Evolutionary conservation across 2,113 vertebrate species (phyloP).

Genomic region (Mormoops blainvillei): DNA sequence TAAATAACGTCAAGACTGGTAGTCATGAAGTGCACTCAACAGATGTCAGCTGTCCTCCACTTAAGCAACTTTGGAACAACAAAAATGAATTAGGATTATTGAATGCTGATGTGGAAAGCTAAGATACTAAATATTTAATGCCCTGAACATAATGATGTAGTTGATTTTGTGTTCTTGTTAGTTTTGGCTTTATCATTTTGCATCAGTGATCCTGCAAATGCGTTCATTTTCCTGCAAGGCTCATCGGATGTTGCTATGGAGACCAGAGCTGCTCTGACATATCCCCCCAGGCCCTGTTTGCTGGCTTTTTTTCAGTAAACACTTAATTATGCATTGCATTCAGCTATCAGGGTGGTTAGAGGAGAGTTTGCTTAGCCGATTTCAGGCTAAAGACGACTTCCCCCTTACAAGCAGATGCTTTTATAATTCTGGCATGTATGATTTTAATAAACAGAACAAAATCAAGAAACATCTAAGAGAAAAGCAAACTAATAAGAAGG

Average conservation of each 20-base stretch:
- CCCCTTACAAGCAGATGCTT: background rate
- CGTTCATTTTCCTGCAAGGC: background rate
- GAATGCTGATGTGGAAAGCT: background rate
- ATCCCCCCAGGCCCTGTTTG: slow-evolving; percentile 38
- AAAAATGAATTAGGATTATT: background rate
- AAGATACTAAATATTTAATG: background rate
- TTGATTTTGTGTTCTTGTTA: background rate
- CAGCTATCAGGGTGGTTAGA: background rate
- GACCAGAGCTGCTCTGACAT: slow-evolving; percentile 35
- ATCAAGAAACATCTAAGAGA: background rate
- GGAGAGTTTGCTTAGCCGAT: slow-evolving; percentile 43
- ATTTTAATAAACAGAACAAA: slow-evolving; percentile 40
- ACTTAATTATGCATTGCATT: slow-evolving; percentile 60
- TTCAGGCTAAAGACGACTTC: background rate
- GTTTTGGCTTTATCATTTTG: background rate
- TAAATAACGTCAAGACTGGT: background rate
- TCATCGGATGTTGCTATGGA: slow-evolving; percentile 60
- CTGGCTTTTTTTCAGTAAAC: slow-evolving; percentile 50
- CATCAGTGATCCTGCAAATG: slow-evolving; percentile 8
- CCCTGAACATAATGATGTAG: background rate
- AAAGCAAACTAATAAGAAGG: slow-evolving; percentile 16
- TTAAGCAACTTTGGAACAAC: background rate
- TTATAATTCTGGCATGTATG: background rate
- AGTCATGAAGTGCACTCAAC: background rate
- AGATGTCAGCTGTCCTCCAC: background rate